A percentile compares a stretch with the other conserved stretches of the same genome.
Evolutionary conservation across 1,140 invertebrate species (phyloP).

Genomic region (Gonioctena quinquepunctata): DNA sequence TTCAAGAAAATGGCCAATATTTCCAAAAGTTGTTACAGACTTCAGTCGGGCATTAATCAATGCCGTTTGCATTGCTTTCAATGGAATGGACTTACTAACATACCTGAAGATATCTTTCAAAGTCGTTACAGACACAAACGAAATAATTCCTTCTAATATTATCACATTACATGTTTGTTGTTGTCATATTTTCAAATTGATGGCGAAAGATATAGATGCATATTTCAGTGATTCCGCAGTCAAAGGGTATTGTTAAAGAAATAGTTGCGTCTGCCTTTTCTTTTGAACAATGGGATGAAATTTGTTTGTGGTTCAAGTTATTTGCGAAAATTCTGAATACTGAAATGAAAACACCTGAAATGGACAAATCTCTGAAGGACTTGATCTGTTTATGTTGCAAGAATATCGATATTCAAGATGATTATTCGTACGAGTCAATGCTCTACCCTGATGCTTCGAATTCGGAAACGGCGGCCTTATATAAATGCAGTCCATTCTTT

Average conservation of each 20-base stretch:
- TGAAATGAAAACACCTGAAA: background rate
- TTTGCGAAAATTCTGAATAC: background rate
- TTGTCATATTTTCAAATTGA: background rate
- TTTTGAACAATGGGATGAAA: background rate
- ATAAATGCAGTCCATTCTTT: slow-evolving; percentile 5
- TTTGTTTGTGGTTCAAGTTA: slow-evolving; percentile 5
- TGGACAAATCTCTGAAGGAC: background rate
- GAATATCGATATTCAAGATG: background rate
- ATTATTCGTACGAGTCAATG: background rate
- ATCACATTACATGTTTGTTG: background rate
- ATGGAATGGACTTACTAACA: background rate
- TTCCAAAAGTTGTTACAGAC: background rate
- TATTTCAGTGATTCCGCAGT: background rate
- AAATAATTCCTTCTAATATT: background rate
- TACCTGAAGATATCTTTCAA: background rate
- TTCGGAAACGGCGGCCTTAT: background rate
- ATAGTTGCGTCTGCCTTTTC: background rate
- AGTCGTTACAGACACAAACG: background rate
- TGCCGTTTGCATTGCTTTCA: slow-evolving; percentile 4
- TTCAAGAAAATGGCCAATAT: background rate
- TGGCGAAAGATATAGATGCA: background rate
- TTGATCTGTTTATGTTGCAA: background rate
- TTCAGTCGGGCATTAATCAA: background rate
- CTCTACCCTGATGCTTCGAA: background rate
- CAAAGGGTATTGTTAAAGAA: background rate